Conservation (phyloP, 2,888 invertebrate species). For the Cloeon dipterum region DNA sequence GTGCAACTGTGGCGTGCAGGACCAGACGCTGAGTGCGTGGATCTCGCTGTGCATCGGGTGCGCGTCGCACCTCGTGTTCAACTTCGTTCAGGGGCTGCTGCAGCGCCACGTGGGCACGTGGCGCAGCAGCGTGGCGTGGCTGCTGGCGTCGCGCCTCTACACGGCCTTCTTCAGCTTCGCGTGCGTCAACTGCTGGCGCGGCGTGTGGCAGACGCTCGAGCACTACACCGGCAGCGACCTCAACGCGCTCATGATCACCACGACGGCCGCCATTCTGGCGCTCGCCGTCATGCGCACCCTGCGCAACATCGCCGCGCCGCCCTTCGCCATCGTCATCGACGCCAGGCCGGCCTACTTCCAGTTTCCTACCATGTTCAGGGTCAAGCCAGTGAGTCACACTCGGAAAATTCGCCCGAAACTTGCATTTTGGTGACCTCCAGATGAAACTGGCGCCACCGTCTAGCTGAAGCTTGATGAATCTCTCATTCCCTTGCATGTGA, state of each 20-base stretch:
- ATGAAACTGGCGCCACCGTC: too few relatives aligned
- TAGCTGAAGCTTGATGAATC: too few relatives aligned
- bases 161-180: constrained; percentile 52
- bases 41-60: neutral
- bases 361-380: constrained; percentile 64
- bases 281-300: constrained; percentile 44
- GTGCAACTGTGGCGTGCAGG: too few relatives aligned
- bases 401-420: neutral
- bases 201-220: constrained; percentile 57
- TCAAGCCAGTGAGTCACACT: constrained; percentile 43
- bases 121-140: constrained; percentile 22
- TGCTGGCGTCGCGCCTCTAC: constrained; percentile 28
- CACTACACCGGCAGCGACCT: constrained; percentile 34
- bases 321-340: constrained; percentile 55
- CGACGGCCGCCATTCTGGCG: constrained; percentile 38
- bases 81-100: neutral
- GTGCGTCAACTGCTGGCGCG: constrained; percentile 75
- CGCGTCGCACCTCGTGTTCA: neutral
- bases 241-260: constrained; percentile 33
- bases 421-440: too few relatives aligned
- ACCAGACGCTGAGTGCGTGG: neutral
- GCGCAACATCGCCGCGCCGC: constrained; percentile 61
- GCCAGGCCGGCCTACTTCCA: constrained; percentile 55
- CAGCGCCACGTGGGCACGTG: too few relatives aligned
- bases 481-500: too few relatives aligned